Conservation (phyloP, 1,140 invertebrate species). For the Hesperophylax magnus region DNA sequence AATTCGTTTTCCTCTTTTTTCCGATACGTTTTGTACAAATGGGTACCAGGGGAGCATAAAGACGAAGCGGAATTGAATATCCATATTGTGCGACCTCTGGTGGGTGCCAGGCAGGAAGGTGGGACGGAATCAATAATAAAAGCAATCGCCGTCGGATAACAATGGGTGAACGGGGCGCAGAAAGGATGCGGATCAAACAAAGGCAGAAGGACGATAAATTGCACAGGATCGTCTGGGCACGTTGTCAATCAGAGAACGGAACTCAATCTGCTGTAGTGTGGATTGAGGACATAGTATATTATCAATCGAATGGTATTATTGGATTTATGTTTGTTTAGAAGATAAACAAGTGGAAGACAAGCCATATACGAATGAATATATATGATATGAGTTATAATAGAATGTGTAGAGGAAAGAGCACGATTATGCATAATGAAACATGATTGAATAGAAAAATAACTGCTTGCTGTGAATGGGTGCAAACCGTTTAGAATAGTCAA, state of each 20-base stretch:
- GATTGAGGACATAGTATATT: too few species aligned
- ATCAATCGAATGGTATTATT: too few species aligned
- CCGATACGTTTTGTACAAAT: neutral
- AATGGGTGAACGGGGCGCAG: slow-evolving; percentile 1
- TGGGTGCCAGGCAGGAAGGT: neutral
- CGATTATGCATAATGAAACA: too few species aligned
- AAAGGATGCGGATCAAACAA: neutral
- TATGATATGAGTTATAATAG: too few species aligned
- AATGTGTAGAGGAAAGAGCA: too few species aligned
- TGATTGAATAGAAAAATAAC: too few species aligned
- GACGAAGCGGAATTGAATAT: neutral
- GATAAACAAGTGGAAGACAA: too few species aligned
- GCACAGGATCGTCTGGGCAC: neutral
- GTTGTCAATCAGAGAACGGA: neutral
- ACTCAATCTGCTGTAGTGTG: neutral
- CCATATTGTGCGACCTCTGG: neutral
- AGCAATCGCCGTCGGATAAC: slow-evolving; percentile 12
- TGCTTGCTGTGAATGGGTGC: too few species aligned
- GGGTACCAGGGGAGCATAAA: neutral
- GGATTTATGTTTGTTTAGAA: too few species aligned
- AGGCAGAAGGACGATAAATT: neutral
- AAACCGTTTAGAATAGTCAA: too few species aligned
- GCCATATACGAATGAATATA: too few species aligned
- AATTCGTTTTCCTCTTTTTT: too few species aligned
- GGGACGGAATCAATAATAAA: neutral